Evolutionary conservation across 2,888 invertebrate genomes (phyloP).

Genomic region (Ennomos fuscantarius): DNA sequence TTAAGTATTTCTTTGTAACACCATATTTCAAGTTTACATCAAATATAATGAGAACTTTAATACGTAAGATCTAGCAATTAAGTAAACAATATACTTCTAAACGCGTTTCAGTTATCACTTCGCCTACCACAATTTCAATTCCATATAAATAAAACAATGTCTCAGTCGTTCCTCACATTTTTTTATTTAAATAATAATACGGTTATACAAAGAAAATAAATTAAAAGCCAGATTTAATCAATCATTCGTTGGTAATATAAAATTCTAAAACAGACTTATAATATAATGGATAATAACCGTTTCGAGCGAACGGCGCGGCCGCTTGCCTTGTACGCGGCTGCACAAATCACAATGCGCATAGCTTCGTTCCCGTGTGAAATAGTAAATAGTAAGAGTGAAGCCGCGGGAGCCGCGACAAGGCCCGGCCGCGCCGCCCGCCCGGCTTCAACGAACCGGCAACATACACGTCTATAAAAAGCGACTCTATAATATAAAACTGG

Average conservation of each 20-base stretch:
- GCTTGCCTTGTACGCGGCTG: background rate
- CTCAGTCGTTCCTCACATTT: slow-evolving; percentile 80
- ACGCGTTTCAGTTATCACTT: slow-evolving; percentile 56
- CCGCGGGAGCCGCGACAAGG: background rate
- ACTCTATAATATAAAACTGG: slow-evolving; percentile 82
- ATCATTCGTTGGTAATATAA: slow-evolving; percentile 85
- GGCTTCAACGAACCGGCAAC: slow-evolving; percentile 58
- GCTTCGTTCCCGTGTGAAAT: too few species aligned
- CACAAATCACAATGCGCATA: too few species aligned
- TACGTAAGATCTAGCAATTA: slow-evolving; percentile 66
- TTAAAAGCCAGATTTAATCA: slow-evolving; percentile 83
- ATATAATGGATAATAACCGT: slow-evolving; percentile 74
- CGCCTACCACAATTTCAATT: slow-evolving; percentile 60
- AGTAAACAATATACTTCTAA: slow-evolving; percentile 68
- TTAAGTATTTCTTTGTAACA: slow-evolving; percentile 82
- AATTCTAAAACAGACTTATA: slow-evolving; percentile 83
- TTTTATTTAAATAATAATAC: slow-evolving; percentile 82
- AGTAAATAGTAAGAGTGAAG: too few species aligned
- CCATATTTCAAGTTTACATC: slow-evolving; percentile 80
- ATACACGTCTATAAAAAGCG: slow-evolving; percentile 79
- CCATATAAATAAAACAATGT: slow-evolving; percentile 81
- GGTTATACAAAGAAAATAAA: slow-evolving; percentile 84
- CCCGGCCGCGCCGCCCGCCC: slow-evolving; percentile 34
- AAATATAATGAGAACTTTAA: slow-evolving; percentile 63
- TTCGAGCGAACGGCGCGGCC: slow-evolving; percentile 45